Base-by-base conservation (phyloP, 2,888 invertebrate genomes). In the Pachycephus smyrnensis region DNA sequence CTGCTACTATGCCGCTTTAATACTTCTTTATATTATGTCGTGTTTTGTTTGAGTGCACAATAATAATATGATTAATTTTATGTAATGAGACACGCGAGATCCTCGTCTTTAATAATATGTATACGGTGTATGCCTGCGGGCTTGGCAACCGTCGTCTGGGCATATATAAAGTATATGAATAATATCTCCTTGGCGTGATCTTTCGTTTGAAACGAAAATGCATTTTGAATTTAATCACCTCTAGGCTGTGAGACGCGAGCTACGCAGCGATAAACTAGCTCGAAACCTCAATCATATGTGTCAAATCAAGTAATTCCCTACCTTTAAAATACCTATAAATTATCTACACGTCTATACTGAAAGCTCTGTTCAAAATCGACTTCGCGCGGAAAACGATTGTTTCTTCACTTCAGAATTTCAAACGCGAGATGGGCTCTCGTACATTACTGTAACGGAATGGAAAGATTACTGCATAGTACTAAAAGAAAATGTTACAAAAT, bases 251-350 rank as follows among this genome's bases (percentile, higher is more conserved):
- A 90, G 90, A 90, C 86, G 88, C 89, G 89, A 90, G 89, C 88
- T 89, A 89, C 88, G 88, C 89, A 88, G 88, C 88, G 87, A 86
- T 84, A 85, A 85, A 88, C 86, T 89, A 89, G 89, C 90, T 90
- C 90, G 89, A 90, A 86, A 90, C 90, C 90, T 90, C 89, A 90
- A 90, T 90, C 89, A 89, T 88, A 89, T 90, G 90, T 90, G 90
- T 90, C 90, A 90, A 90, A 90, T 90, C 88, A 90, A 89, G 84
- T 88, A 87, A 87, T 80, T 86, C 85, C 55, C 9, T 88, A 88
- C 85, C 85, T 86, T 87, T 83, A 86, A 86, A 84, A 84, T 87
- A 88, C 86, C 85, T 87, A 84, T 86, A 84, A 84, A 80, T 69
- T 76, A 75, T 77, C 31, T 76, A 75, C 76, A 78, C 75, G 55